Percentiles rank a stretch among this genome's conserved stretches.
Conservation (phyloP, 2,888 invertebrate species). For the Drosophila differens region DNA sequence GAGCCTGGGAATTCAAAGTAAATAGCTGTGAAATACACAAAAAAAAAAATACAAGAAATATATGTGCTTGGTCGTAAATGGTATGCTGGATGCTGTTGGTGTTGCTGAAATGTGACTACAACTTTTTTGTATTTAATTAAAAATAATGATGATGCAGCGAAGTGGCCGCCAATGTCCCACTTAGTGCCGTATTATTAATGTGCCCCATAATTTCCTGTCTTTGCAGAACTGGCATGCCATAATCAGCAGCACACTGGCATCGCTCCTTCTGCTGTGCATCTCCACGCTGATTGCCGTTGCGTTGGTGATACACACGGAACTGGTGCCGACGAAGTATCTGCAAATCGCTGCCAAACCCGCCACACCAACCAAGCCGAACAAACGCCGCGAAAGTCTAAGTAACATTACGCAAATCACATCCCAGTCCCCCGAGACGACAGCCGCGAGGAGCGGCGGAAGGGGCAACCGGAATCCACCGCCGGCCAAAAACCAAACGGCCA, state of each 20-base stretch:
- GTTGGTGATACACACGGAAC: constrained; percentile 84
- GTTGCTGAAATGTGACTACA: constrained; percentile 51
- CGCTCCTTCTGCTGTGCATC: constrained; percentile 88
- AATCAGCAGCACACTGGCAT: constrained; percentile 88
- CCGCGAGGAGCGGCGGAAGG: neutral
- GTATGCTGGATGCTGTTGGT: neutral
- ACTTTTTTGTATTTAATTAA: constrained; percentile 76
- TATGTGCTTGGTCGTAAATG: constrained; percentile 34
- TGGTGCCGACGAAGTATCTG: constrained; percentile 83
- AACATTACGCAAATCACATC: constrained; percentile 76
- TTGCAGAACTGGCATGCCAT: constrained; percentile 87
- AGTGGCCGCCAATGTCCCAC: constrained; percentile 45
- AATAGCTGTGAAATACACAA: constrained; percentile 53
- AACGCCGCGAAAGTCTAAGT: constrained; percentile 68
- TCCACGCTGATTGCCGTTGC: constrained; percentile 87
- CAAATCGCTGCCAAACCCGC: constrained; percentile 64
- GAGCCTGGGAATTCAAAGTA: constrained; percentile 35
- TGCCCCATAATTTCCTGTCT: constrained; percentile 53
- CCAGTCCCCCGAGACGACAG: constrained; percentile 53
- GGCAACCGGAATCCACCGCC: constrained; percentile 16
- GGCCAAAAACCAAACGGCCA: neutral
- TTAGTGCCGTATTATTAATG: constrained; percentile 69
- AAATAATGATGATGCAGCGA: constrained; percentile 71
- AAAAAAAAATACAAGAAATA: constrained; percentile 6
- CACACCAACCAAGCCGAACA: constrained; percentile 56